Conservation (phyloP, 2,888 invertebrate species). For the Abrostola tripartita region DNA sequence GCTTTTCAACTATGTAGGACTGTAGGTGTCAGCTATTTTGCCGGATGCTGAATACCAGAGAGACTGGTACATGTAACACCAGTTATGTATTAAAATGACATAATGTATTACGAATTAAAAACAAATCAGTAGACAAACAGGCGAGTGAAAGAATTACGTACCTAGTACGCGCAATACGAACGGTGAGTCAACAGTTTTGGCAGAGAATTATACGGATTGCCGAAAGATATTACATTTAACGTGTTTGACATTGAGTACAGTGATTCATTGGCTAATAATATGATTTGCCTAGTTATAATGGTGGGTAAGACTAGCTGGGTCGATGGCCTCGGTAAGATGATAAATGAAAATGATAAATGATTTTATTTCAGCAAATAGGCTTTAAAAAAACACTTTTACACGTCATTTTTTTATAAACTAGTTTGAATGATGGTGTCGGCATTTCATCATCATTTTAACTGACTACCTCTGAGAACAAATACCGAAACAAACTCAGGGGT, state of each 20-base stretch:
- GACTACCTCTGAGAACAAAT: too few species aligned
- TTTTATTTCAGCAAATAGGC: too few species aligned
- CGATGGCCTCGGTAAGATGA: slow-evolving; percentile 44
- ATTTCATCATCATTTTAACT: too few species aligned
- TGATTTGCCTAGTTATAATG: slow-evolving; percentile 24
- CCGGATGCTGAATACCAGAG: too few species aligned
- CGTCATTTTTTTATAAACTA: too few species aligned
- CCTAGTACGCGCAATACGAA: neutral
- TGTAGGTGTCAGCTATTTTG: too few species aligned
- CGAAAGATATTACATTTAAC: slow-evolving; percentile 30
- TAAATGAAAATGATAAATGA: too few species aligned
- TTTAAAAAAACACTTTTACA: too few species aligned
- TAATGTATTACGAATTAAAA: slow-evolving; percentile 21
- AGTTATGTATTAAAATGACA: slow-evolving; percentile 16
- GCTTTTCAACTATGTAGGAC: too few species aligned
- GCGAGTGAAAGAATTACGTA: slow-evolving; percentile 27
- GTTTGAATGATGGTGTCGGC: too few species aligned
- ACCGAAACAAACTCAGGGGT: too few species aligned
- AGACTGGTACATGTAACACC: too few species aligned
- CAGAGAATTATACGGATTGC: slow-evolving; percentile 32
- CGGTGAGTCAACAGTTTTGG: slow-evolving; percentile 52
- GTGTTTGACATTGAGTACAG: slow-evolving; percentile 48
- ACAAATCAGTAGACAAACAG: slow-evolving; percentile 14
- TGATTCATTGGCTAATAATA: slow-evolving; percentile 55
- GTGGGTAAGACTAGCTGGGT: slow-evolving; percentile 24